phyloP scores from a whole-genome alignment of 2,888 invertebrate genomes.

The Cataglyphis altisquamis region DNA sequence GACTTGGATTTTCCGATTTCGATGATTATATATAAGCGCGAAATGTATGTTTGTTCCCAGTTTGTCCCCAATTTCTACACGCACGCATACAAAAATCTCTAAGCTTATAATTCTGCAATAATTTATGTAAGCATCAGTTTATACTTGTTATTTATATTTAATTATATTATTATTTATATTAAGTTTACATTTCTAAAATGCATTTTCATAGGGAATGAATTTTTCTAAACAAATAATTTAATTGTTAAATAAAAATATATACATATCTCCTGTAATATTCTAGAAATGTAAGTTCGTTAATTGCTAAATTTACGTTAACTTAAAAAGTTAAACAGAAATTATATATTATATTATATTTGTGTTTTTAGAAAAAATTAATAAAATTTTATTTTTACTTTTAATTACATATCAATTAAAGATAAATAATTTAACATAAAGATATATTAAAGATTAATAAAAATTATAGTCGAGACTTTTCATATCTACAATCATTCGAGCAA shows the following conservation, averaged over 20 bases:
- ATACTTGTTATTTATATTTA: background rate
- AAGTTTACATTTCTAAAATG: background rate
- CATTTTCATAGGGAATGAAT: background rate
- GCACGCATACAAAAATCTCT: background rate
- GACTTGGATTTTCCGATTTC: slow-evolving; percentile 13
- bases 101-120: slow-evolving; percentile 12
- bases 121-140: background rate
- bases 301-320: too few relatives aligned
- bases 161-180: too few relatives aligned
- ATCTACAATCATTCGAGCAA: background rate
- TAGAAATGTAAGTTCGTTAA: too few relatives aligned
- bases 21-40: slow-evolving; percentile 3
- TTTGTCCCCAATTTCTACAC: background rate
- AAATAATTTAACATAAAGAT: background rate
- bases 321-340: too few relatives aligned
- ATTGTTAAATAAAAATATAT: too few relatives aligned
- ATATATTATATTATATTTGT: background rate
- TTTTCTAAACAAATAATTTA: background rate
- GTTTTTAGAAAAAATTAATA: background rate
- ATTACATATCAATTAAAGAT: background rate
- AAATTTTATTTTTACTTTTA: background rate
- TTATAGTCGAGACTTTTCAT: background rate
- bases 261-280: too few relatives aligned
- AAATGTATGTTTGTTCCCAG: background rate
- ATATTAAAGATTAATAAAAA: background rate